phyloP scores from a whole-genome alignment of 2,797 vertebrate genomes.

The Adelosebastes latens region DNA sequence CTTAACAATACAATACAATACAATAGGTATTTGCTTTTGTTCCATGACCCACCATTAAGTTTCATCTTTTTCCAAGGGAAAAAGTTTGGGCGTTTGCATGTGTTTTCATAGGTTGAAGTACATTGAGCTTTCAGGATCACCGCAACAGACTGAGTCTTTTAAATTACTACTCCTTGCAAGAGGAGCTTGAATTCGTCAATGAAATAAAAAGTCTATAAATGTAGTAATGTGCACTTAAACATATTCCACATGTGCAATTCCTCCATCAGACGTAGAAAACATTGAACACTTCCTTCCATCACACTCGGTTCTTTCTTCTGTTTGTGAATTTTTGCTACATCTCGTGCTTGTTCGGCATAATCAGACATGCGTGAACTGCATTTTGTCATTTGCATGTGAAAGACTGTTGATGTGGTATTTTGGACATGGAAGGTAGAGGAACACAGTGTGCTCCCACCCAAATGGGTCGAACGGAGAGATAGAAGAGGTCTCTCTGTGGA shows the following conservation, averaged over 20 bases:
- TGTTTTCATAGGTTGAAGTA: neutral
- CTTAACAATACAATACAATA: neutral
- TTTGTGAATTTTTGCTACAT: neutral
- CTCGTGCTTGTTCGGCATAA: neutral
- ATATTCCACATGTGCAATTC: neutral
- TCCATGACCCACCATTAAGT: neutral
- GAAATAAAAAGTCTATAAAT: neutral
- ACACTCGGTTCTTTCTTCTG: neutral
- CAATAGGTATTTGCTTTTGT: neutral
- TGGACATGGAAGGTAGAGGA: conserved; percentile 8
- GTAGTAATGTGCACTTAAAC: neutral
- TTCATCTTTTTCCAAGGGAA: neutral
- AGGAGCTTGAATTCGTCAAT: neutral
- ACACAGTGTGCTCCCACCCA: conserved; percentile 15
- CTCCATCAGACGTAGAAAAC: neutral
- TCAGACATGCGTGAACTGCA: neutral
- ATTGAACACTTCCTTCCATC: neutral
- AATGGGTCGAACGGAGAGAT: neutral
- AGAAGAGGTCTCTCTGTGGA: neutral
- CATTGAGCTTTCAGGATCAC: neutral
- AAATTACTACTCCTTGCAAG: neutral
- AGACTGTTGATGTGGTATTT: neutral
- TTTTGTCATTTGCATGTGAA: conserved; percentile 41
- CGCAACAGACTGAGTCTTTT: neutral
- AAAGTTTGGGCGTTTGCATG: neutral